Evolutionary conservation across 1,140 invertebrate genomes (phyloP).

Genomic region (Drosophila insularis): DNA sequence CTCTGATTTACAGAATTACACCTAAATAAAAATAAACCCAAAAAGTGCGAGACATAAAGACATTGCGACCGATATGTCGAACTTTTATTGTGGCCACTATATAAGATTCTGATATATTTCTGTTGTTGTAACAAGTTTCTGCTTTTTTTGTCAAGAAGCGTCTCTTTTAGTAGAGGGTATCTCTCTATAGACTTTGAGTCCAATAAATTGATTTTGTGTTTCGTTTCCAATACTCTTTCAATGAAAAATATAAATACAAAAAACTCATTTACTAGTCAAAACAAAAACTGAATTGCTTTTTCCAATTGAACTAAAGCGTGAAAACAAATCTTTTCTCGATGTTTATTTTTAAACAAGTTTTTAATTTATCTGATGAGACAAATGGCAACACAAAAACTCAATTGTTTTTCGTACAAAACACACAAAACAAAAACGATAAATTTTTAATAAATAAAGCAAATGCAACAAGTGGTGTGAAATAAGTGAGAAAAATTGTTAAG

Average conservation of each 20-base stretch:
- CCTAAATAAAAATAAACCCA: too few relatives aligned
- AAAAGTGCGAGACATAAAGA: too few relatives aligned
- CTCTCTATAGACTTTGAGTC: not conserved
- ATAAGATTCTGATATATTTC: too few relatives aligned
- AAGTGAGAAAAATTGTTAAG: constrained; percentile 23
- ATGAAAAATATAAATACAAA: constrained; percentile 15
- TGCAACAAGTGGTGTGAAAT: constrained; percentile 26
- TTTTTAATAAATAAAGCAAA: constrained; percentile 28
- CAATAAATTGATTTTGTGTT: not conserved
- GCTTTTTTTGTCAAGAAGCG: too few relatives aligned
- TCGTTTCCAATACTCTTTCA: constrained; percentile 22
- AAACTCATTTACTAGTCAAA: not conserved
- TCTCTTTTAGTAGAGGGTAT: not conserved
- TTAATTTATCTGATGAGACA: constrained; percentile 1
- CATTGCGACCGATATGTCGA: too few relatives aligned
- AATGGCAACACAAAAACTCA: constrained; percentile 22
- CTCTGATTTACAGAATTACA: too few relatives aligned
- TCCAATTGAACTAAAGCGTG: not conserved
- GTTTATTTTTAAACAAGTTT: not conserved
- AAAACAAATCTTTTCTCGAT: not conserved
- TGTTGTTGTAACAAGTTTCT: too few relatives aligned
- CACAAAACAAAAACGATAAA: not conserved
- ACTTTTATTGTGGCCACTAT: too few relatives aligned
- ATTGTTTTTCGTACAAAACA: not conserved
- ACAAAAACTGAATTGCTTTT: not conserved